Evolutionary conservation across 2,888 invertebrate genomes (phyloP).

Genomic region (Formica aserva): DNA sequence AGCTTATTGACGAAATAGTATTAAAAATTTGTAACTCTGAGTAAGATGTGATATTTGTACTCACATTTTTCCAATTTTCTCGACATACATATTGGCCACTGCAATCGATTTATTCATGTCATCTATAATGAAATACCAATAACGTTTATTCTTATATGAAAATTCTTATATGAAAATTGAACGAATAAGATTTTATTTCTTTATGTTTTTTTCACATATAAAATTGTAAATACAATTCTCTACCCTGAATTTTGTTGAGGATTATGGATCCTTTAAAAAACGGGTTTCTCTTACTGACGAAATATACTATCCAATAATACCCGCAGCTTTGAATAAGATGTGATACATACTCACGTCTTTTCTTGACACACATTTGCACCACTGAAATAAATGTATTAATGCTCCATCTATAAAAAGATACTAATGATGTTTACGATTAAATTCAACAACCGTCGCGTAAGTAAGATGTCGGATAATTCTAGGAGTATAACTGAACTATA

Average conservation of each 20-base stretch:
- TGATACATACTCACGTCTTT: background rate
- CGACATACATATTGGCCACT: slow-evolving; percentile 33
- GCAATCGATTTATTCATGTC: slow-evolving; percentile 39
- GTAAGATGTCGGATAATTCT: background rate
- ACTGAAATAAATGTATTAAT: background rate
- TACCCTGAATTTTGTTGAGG: too few relatives aligned
- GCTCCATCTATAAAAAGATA: background rate
- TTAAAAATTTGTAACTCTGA: too few relatives aligned
- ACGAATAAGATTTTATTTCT: slow-evolving; percentile 9
- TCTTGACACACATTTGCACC: background rate
- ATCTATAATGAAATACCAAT: slow-evolving; percentile 46
- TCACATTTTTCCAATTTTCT: slow-evolving; percentile 41
- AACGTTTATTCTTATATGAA: slow-evolving; percentile 1
- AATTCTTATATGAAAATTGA: slow-evolving; percentile 3
- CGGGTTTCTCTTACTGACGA: background rate
- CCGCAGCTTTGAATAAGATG: background rate
- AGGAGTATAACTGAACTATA: too few relatives aligned
- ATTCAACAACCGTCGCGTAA: background rate
- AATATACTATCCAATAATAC: background rate
- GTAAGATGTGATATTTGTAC: background rate
- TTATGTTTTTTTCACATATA: too few relatives aligned
- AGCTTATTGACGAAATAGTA: too few relatives aligned
- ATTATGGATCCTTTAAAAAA: background rate
- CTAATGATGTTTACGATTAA: background rate
- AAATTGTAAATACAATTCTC: too few relatives aligned